Evolutionary conservation across 35 echinoderm and acorn worm genomes (phyloP).

Genomic region (Stichopus chloronotus): DNA sequence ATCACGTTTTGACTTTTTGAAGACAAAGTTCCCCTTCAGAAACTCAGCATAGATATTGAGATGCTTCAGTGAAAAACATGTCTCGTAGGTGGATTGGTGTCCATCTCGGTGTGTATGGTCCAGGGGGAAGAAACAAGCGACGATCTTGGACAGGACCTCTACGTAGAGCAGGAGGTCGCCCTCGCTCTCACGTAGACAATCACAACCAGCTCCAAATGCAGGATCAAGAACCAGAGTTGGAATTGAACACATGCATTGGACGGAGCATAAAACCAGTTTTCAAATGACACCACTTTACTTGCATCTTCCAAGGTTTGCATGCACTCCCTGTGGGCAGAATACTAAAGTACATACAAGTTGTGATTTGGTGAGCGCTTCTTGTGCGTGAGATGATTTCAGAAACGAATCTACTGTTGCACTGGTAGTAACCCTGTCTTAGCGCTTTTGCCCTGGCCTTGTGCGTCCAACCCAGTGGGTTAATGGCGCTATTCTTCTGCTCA

Average conservation of each 20-base stretch:
- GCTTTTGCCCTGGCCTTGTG: conserved; percentile 42
- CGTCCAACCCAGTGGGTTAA: too few species aligned
- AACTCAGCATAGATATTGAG: conserved; percentile 6
- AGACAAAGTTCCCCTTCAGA: conserved; percentile 22
- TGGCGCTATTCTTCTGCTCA: too few species aligned
- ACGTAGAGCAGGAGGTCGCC: conserved; percentile 49
- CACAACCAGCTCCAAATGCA: conserved; percentile 54
- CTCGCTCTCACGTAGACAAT: conserved; percentile 56
- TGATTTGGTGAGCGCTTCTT: conserved; percentile 63
- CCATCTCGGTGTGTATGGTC: conserved; percentile 64
- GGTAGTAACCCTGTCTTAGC: conserved; percentile 54
- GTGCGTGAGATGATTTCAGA: conserved; percentile 6
- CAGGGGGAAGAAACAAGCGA: conserved; percentile 68
- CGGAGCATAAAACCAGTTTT: conserved; percentile 38
- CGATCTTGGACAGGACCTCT: conserved; percentile 29
- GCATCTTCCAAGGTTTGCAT: background rate
- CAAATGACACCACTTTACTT: conserved; percentile 1
- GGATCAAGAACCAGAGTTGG: conserved; percentile 50
- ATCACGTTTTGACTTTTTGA: conserved; percentile 47
- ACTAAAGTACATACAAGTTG: conserved; percentile 47
- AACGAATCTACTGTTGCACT: conserved; percentile 37
- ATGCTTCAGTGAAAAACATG: background rate
- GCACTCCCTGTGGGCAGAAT: conserved; percentile 37
- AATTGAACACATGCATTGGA: conserved; percentile 40
- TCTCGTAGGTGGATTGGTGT: background rate